A percentile compares a stretch with the other conserved stretches of the same genome.
phyloP scores from a whole-genome alignment of 1,140 invertebrate species.

The Drosophila hydei region DNA sequence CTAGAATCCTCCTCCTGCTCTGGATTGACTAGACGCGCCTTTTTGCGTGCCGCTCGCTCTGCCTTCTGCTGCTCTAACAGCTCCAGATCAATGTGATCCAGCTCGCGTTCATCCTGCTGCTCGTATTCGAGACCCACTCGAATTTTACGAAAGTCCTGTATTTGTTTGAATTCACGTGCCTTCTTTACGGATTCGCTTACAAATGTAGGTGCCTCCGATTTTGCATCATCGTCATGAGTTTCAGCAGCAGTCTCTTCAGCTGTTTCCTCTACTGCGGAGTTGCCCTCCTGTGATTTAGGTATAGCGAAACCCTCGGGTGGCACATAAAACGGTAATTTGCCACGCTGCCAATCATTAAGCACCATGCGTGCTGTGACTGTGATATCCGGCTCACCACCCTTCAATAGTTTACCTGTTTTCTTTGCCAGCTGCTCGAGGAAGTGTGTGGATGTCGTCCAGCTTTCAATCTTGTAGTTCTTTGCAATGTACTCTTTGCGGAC shows the following conservation, averaged over 20 bases:
- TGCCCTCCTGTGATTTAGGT: constrained; percentile 84
- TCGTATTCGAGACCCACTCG: constrained; percentile 90
- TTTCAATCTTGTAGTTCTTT: constrained; percentile 95
- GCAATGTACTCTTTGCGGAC: constrained; percentile 95
- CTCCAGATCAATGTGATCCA: constrained; percentile 85
- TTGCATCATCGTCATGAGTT: constrained; percentile 68
- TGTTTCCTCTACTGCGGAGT: constrained; percentile 40
- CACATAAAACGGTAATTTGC: constrained; percentile 97
- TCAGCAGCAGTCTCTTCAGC: constrained; percentile 25
- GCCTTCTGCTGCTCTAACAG: constrained; percentile 85
- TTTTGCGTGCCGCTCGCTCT: constrained; percentile 82
- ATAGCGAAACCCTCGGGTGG: constrained; percentile 91
- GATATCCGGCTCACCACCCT: constrained; percentile 98
- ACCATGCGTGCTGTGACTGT: constrained; percentile 96
- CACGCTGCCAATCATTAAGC: constrained; percentile 99
- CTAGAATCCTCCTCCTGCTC: constrained; percentile 83
- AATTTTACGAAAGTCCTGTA: constrained; percentile 93
- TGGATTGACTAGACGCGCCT: constrained; percentile 61
- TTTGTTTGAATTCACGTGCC: constrained; percentile 79
- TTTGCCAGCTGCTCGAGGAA: constrained; percentile 96
- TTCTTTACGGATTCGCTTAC: constrained; percentile 80
- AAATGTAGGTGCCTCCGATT: constrained; percentile 69
- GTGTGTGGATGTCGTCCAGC: constrained; percentile 92
- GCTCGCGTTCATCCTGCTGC: constrained; percentile 87
- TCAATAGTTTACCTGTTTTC: constrained; percentile 94